Conservation (phyloP, 2,113 vertebrate species). For the Anser cygnoides region DNA sequence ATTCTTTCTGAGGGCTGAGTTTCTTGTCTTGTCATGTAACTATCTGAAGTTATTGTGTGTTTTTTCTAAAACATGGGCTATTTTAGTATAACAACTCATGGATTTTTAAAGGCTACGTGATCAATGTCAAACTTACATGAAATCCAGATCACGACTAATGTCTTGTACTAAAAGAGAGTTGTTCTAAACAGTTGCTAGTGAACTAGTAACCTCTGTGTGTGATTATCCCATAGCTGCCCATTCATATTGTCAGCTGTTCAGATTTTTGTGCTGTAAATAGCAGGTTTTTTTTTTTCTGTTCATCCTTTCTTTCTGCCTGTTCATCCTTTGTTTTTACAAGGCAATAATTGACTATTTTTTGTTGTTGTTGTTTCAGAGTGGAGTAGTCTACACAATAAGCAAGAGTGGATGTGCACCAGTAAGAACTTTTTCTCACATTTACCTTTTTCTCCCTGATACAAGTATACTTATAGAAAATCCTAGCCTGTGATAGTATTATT, state of each 20-base stretch:
- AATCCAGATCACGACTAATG: neutral
- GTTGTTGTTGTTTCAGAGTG: constrained; percentile 15
- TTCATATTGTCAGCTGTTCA: neutral
- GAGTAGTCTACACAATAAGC: constrained; percentile 55
- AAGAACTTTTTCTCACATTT: constrained; percentile 1
- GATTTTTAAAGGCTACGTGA: neutral
- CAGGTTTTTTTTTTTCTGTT: too few relatives aligned
- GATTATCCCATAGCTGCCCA: neutral
- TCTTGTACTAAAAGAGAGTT: neutral
- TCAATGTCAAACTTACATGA: neutral
- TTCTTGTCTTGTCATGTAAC: neutral
- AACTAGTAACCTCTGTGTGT: neutral
- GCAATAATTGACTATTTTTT: constrained; percentile 4
- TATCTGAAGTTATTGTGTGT: neutral
- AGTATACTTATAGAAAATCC: neutral
- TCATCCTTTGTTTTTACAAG: neutral
- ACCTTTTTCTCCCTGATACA: neutral
- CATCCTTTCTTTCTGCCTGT: neutral
- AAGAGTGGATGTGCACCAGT: constrained; percentile 56
- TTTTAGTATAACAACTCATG: neutral
- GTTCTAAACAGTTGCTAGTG: neutral
- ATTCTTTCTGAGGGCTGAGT: neutral
- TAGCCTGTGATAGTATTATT: neutral
- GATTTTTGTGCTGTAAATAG: neutral
- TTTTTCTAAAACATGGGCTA: neutral